Evolutionary conservation across 2,888 invertebrate species (phyloP).

Genomic region (Phasia obesa): DNA sequence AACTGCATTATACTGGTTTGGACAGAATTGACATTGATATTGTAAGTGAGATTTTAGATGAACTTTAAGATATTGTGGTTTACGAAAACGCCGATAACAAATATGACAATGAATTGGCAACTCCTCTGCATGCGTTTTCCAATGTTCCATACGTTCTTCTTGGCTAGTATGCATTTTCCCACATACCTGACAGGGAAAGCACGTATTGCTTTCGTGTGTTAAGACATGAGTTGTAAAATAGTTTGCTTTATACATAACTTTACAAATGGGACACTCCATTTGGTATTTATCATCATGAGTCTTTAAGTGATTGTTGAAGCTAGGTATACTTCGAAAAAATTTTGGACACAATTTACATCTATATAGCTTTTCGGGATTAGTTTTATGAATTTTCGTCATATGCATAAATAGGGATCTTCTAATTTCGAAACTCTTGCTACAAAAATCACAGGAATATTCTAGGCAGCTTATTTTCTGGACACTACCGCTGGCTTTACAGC

Average conservation of each 20-base stretch:
- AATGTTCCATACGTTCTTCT: conserved; percentile 74
- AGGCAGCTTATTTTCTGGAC: background rate
- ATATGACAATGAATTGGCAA: conserved; percentile 82
- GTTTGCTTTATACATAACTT: conserved; percentile 80
- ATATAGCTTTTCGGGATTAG: conserved; percentile 70
- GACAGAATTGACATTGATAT: conserved; percentile 74
- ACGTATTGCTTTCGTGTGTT: conserved; percentile 72
- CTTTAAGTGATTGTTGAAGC: conserved; percentile 74
- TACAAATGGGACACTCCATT: conserved; percentile 82
- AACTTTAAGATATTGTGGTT: conserved; percentile 75
- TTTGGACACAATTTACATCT: conserved; percentile 74
- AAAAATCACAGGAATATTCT: conserved; percentile 1
- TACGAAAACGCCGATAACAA: conserved; percentile 75
- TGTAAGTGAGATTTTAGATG: conserved; percentile 74
- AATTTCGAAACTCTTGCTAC: conserved; percentile 1
- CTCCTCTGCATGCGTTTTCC: conserved; percentile 84
- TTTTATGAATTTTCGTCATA: background rate
- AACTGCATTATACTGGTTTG: conserved; percentile 72
- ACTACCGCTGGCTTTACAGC: background rate
- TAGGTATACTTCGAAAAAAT: conserved; percentile 72
- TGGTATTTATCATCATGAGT: conserved; percentile 74
- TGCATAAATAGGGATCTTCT: conserved; percentile 3
- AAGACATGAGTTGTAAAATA: conserved; percentile 73
- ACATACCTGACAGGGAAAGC: conserved; percentile 75
- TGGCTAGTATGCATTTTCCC: conserved; percentile 72